A percentile compares a stretch with the other conserved stretches of the same genome.
Evolutionary conservation across 2,113 vertebrate species (phyloP).

Genomic region (Thomomys bottae): DNA sequence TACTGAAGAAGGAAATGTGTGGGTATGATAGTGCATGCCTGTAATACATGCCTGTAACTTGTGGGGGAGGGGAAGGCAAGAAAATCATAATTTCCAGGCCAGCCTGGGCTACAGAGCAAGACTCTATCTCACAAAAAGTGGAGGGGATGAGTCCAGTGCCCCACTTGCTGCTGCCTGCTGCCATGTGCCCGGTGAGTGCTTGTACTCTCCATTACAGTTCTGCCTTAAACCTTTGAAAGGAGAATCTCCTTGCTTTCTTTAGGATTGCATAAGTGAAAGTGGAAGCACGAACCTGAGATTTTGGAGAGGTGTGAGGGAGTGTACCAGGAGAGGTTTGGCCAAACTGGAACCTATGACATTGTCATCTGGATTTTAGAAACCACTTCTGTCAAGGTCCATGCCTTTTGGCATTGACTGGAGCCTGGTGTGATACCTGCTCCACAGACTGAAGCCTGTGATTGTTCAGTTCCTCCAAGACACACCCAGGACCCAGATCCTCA

Average conservation of each 20-base stretch:
- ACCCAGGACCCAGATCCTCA: neutral
- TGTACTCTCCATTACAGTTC: neutral
- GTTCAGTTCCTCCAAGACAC: neutral
- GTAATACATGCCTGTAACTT: too few relatives aligned
- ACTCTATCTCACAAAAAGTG: too few relatives aligned
- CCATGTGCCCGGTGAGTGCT: rapidly evolving
- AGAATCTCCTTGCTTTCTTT: neutral
- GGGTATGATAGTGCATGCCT: too few relatives aligned
- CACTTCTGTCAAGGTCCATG: neutral
- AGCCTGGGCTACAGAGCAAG: too few relatives aligned
- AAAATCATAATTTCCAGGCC: too few relatives aligned
- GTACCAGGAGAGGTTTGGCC: neutral
- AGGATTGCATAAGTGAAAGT: neutral
- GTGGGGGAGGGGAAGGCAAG: too few relatives aligned
- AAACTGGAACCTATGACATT: neutral
- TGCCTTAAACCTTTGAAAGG: neutral
- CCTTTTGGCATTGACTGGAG: neutral
- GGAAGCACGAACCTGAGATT: neutral
- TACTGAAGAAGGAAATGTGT: neutral
- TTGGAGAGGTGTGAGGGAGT: neutral
- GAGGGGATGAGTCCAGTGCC: neutral
- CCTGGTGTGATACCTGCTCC: neutral
- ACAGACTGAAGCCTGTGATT: neutral
- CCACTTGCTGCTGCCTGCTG: neutral
- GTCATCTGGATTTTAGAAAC: neutral